These are phyloP conservation scores for Heterotis niloticus DNA, from an alignment of 2,113 vertebrate genomes.

Conservation along the genomic window DNA sequence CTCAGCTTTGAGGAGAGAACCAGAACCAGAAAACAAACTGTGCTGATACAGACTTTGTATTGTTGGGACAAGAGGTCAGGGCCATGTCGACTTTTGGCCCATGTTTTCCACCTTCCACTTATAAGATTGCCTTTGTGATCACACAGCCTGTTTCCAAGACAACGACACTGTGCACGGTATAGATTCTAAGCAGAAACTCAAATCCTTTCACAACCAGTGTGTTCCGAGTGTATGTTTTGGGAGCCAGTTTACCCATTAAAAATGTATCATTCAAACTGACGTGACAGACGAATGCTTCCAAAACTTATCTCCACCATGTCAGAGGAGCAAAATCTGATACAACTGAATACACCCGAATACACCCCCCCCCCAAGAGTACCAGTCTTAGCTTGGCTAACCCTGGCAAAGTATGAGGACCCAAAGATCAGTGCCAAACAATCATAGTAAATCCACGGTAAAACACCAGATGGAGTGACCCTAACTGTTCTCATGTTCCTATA, in stretches of 20 bases:
- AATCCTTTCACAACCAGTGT: conserved; percentile 8
- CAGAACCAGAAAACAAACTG: neutral
- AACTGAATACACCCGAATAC: too few relatives aligned
- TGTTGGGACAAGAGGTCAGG: neutral
- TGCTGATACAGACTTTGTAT: conserved; percentile 1
- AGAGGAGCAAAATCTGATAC: too few relatives aligned
- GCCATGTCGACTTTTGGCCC: neutral
- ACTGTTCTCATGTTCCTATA: too few relatives aligned
- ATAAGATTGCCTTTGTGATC: neutral
- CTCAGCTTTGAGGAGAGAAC: neutral
- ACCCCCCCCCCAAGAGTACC: too few relatives aligned
- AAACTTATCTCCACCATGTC: too few relatives aligned
- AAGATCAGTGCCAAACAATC: too few relatives aligned
- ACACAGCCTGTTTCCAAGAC: conserved; percentile 22
- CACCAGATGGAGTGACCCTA: too few relatives aligned
- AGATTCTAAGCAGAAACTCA: conserved; percentile 4
- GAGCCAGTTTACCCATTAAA: neutral
- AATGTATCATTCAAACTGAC: neutral
- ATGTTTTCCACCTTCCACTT: neutral
- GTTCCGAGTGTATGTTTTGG: neutral
- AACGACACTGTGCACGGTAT: conserved; percentile 13
- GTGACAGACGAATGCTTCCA: too few relatives aligned
- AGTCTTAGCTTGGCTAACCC: too few relatives aligned
- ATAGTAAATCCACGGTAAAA: too few relatives aligned
- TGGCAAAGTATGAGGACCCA: too few relatives aligned